These are phyloP conservation scores for Himalopsyche tibetana DNA, from an alignment of 2,888 invertebrate genomes.

Conservation along the genomic window DNA sequence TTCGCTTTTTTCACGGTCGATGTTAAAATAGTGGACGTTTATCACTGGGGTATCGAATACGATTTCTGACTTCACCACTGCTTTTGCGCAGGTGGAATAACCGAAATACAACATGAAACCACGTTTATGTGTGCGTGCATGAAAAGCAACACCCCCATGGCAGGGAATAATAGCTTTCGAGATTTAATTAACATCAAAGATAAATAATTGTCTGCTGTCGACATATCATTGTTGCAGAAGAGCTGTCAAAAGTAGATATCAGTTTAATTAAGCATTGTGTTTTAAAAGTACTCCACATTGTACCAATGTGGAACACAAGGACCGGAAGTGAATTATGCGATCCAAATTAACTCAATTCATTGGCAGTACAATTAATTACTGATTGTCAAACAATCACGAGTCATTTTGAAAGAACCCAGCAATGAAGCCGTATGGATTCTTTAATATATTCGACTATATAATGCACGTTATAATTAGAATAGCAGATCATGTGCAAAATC, in stretches of 20 bases:
- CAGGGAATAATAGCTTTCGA: conserved; percentile 55
- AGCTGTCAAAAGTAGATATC: conserved; percentile 64
- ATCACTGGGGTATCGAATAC: too few species aligned
- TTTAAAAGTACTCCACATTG: conserved; percentile 8
- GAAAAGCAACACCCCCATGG: background rate
- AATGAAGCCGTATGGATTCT: too few species aligned
- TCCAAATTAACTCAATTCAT: background rate
- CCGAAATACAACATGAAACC: conserved; percentile 17
- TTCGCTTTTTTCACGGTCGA: too few species aligned
- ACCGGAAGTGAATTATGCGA: conserved; percentile 5
- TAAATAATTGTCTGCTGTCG: conserved; percentile 63
- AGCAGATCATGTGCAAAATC: too few species aligned
- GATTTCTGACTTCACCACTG: background rate
- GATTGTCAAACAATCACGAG: background rate
- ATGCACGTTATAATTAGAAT: too few species aligned
- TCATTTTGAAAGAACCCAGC: background rate
- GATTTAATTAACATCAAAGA: conserved; percentile 65
- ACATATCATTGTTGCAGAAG: conserved; percentile 60
- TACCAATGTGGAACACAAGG: background rate
- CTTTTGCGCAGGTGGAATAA: conserved; percentile 8
- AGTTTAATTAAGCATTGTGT: conserved; percentile 63
- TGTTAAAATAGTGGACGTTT: too few species aligned
- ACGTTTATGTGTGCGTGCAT: conserved; percentile 12
- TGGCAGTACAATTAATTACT: background rate
- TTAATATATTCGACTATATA: too few species aligned